Conservation (phyloP, 2,113 vertebrate species). For the Pollachius pollachius region DNA sequence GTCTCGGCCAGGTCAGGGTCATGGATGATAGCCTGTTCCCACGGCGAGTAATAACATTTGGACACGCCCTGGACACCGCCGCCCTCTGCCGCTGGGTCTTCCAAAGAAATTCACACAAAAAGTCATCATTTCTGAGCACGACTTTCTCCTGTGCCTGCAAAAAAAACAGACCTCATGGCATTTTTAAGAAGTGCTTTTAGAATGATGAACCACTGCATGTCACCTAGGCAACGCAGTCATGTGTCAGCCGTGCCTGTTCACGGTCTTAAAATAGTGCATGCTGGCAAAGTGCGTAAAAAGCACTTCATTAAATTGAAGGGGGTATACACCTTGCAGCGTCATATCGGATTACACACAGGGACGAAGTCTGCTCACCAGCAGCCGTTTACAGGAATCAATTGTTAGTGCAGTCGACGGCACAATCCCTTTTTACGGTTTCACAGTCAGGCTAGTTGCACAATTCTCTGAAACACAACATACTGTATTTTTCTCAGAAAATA, state of each 20-base stretch:
- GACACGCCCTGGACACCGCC: constrained; percentile 82
- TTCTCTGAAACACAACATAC: no score
- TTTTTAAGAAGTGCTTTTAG: no score
- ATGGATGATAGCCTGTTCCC: constrained; percentile 90
- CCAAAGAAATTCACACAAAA: constrained; percentile 57
- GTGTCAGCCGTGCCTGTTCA: no score
- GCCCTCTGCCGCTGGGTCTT: constrained; percentile 82
- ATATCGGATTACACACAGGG: constrained; percentile 21
- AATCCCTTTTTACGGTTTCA: no score
- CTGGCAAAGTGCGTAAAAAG: constrained; percentile 35
- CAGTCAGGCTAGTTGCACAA: no score
- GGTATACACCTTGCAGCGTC: constrained; percentile 25
- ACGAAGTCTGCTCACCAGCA: neutral
- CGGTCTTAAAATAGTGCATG: constrained; percentile 65
- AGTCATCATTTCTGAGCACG: constrained; percentile 16
- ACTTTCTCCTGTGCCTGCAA: neutral
- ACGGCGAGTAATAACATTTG: constrained; percentile 93
- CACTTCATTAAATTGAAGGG: constrained; percentile 16
- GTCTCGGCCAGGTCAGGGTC: constrained; percentile 87
- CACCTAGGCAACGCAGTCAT: no score
- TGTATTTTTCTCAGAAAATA: no score
- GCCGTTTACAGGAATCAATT: no score
- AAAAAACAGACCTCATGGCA: neutral
- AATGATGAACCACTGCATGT: no score
- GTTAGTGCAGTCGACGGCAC: no score